Conservation (phyloP, 2,797 vertebrate genomes). For the Tachyglossus aculeatus region DNA sequence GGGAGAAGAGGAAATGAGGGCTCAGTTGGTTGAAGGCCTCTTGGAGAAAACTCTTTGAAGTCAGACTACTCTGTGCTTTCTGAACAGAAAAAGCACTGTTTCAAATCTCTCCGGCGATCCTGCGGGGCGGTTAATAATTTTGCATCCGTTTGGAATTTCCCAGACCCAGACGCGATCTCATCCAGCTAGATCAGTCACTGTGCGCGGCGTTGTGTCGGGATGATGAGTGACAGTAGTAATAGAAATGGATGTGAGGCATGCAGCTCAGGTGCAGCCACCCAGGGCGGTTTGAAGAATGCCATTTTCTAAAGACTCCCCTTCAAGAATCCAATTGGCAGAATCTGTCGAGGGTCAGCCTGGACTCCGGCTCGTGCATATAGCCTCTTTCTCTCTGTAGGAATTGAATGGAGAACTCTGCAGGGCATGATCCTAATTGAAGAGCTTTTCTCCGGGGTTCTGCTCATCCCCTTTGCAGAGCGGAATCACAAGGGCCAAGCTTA, state of each 20-base stretch:
- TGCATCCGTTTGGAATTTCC: accelerated
- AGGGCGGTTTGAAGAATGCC: neutral
- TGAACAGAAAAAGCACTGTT: accelerated
- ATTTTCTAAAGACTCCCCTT: neutral
- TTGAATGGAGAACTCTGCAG: no score
- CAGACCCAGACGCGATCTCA: neutral
- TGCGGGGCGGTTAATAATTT: no score
- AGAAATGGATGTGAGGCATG: neutral
- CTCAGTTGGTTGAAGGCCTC: no score
- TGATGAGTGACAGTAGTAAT: neutral
- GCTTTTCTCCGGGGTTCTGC: no score
- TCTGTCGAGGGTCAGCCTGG: neutral
- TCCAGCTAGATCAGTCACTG: neutral
- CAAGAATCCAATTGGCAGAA: neutral
- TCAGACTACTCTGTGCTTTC: no score
- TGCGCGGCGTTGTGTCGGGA: neutral
- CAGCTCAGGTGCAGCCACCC: neutral
- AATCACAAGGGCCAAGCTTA: no score
- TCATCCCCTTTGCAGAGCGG: no score
- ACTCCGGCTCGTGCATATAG: no score
- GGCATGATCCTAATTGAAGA: no score
- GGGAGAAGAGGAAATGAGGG: no score
- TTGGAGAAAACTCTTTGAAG: no score
- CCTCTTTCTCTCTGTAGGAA: no score
- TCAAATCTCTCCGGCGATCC: neutral